These are phyloP conservation scores for Paragorgia papillata DNA, from an alignment of 92 coral and sea anemone genomes.

Conservation along the genomic window DNA sequence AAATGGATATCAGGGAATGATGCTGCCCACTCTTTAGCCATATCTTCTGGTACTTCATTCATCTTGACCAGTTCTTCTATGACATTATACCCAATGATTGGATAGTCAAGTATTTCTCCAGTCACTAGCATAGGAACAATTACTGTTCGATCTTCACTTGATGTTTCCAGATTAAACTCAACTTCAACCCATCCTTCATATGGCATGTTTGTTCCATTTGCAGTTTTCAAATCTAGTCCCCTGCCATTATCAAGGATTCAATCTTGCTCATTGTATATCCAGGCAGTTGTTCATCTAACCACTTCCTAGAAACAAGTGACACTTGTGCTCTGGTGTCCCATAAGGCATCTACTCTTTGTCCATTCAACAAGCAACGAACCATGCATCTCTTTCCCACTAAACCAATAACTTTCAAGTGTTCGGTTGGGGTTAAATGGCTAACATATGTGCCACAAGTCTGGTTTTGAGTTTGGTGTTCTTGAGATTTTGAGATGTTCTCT, in stretches of 20 bases:
- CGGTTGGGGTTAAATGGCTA: constrained; percentile 29
- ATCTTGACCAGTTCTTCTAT: constrained; percentile 53
- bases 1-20: constrained; percentile 13
- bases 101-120: constrained; percentile 17
- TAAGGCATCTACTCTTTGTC: constrained; percentile 34
- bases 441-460: constrained; percentile 21
- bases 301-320: constrained; percentile 34
- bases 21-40: constrained; percentile 22
- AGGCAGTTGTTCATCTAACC: constrained; percentile 37
- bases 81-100: constrained; percentile 54
- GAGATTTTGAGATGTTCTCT: neutral
- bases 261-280: neutral
- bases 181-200: constrained; percentile 28
- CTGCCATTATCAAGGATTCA: constrained; percentile 25
- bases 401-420: constrained; percentile 28
- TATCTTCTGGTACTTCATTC: constrained; percentile 12
- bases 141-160: constrained; percentile 11
- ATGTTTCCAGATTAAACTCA: constrained; percentile 22
- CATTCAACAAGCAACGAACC: constrained; percentile 23
- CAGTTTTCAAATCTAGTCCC: constrained; percentile 28
- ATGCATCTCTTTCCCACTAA: constrained; percentile 34
- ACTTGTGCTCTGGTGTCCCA: constrained; percentile 42
- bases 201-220: constrained; percentile 36
- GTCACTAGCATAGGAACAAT: constrained; percentile 27
- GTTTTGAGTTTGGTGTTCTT: neutral